These are phyloP conservation scores for Simalia tracyae DNA, from an alignment of 2,797 vertebrate species.

Conservation along the genomic window DNA sequence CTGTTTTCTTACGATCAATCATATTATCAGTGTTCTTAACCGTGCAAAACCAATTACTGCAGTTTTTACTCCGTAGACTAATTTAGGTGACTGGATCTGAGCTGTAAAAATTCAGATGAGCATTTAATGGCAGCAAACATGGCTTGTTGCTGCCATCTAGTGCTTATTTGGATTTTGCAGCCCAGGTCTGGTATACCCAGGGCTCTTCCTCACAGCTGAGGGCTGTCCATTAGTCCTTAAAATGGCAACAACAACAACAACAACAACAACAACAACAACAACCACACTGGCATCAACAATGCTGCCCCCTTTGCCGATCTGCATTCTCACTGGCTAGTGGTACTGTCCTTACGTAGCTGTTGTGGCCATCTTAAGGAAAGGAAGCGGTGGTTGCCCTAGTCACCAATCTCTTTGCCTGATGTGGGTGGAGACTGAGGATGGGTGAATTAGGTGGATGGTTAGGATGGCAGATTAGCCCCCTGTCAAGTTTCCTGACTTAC, in stretches of 20 bases:
- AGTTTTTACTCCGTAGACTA: not conserved
- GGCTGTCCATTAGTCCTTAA: not conserved
- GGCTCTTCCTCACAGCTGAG: not conserved
- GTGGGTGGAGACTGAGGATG: not conserved
- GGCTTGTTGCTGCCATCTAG: not conserved
- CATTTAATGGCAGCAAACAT: not conserved
- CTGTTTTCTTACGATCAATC: slow-evolving; percentile 31
- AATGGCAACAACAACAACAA: not conserved
- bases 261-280: too few species aligned
- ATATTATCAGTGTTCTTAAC: not conserved
- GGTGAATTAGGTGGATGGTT: not conserved
- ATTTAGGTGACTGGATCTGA: not conserved
- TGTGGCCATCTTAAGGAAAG: not conserved
- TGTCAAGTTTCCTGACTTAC: not conserved
- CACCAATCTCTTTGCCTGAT: not conserved
- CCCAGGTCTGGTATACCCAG: not conserved
- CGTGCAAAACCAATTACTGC: not conserved
- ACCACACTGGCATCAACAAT: not conserved
- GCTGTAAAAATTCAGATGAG: not conserved
- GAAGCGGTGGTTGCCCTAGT: not conserved
- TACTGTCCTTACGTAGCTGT: not conserved
- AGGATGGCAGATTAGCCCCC: not conserved
- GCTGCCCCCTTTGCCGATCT: not conserved
- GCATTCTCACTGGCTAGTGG: not conserved
- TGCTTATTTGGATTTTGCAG: not conserved